Evolutionary conservation across 2,888 invertebrate species (phyloP), one percentile per base, ranked within the genome.

Genomic region (Desoria tigrina): DNA sequence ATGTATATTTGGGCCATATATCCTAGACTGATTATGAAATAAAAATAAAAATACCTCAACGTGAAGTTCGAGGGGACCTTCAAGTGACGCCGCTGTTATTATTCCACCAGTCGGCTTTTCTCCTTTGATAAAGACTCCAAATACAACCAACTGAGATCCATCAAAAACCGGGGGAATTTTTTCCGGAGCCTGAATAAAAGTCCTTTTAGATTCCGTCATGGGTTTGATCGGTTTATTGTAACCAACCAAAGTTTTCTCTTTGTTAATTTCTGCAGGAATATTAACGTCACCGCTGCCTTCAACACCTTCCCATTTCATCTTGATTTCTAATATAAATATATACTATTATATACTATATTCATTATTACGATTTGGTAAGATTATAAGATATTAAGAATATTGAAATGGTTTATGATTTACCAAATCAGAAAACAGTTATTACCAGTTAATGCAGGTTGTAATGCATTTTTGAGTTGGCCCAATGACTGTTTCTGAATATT

Each of bases 401-500:
- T n/a, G n/a, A n/a, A n/a, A n/a, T n/a, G n/a, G n/a, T n/a, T n/a
- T n/a, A n/a, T n/a, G n/a, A n/a, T n/a, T n/a, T n/a, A n/a, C n/a
- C n/a, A n/a, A n/a, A n/a, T n/a, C n/a, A n/a, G n/a, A n/a, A n/a
- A n/a, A n/a, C n/a, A n/a, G n/a, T 32, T 11, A 32, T 32, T 32
- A 32, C 32, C 32, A 7, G 32, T 32, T 23, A 77, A 57, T 9
- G 73, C 65, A 14, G 78, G 77, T 39, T 77, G 76, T 14, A 77
- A 49, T 26, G 73, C 75, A 60, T 76, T 73, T 61, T 77, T 77
- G 26, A 78, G 66, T 42, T 76, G 76, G 27, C 72, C 70, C 32
- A 76, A 27, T 24, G 78, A 77, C 68, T 78, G 78, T 23, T 71
- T 72, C 26, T 77, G 73, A 57, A 79, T 69, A 16, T 63, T 69